Base-by-base conservation (phyloP, 2,113 vertebrate genomes). In the Stomatorhinus ivindoensis region DNA sequence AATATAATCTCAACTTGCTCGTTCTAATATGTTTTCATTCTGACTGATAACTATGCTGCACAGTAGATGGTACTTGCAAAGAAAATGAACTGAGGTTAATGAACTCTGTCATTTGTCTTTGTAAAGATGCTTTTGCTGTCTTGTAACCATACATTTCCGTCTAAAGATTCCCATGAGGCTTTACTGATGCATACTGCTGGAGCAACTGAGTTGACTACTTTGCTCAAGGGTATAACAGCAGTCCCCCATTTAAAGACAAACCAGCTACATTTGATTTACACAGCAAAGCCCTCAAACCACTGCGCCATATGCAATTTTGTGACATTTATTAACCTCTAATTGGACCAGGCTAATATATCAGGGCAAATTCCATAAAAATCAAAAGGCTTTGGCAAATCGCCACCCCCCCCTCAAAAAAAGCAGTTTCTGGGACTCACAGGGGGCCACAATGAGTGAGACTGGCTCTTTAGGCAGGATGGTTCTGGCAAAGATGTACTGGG, bases 391-490 rank as follows among this genome's bases (percentile, higher is more conserved):
- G 35, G 35, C 69, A 76, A 35, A 39, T 17, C 6, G 4, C 24
- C 42, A 19, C 15, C 51, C 51, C 17, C 51, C 51, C 50, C 17
- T 1, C 3, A 21, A n/a, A n/a, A n/a, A 24, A 3, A 50, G 19
- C 53, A 82, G 13, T 21, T 8, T 48, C 21, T 50, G 31, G 9
- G 9, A 89, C 97, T 95, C 90, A 97, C 97, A 97, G 51, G 94
- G 80, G 4, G 9, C 87, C 4, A 99, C 97, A 0, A 42, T 93
- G n/a, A 99, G 96, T 6, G 90, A 91, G 31, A 97, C 96, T 0
- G 94, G 92, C 0, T 96, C 95, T 89, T 96, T 96, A 0, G 96
- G 96, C 6, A 98, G 95, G 69, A 98, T 96, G 42, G 96, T 97
- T 48, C 96, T 94, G 86, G 97, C 96, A 0, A 90, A 93, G 0